These are phyloP conservation scores for Brachymystax lenok DNA, from an alignment of 2,797 vertebrate species.

Conservation along the genomic window DNA sequence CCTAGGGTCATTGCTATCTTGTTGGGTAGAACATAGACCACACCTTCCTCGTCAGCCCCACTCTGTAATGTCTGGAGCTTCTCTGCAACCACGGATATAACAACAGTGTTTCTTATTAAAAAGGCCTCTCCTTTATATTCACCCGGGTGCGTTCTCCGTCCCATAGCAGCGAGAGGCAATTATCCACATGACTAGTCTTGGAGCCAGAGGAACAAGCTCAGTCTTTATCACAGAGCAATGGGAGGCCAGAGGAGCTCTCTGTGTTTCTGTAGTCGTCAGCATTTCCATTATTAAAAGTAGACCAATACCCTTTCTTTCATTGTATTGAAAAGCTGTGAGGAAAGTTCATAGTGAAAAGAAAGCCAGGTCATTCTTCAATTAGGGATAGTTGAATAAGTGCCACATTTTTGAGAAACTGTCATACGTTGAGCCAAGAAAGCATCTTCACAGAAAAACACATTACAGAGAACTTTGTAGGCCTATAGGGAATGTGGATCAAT, in stretches of 20 bases:
- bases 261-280: slow-evolving; percentile 59
- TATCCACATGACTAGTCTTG: slow-evolving; percentile 76
- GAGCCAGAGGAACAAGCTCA: slow-evolving; percentile 70
- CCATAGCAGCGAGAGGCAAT: slow-evolving; percentile 74
- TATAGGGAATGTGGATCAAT: background rate
- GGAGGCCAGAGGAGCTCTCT: slow-evolving; percentile 58
- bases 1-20: background rate
- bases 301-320: slow-evolving; percentile 64
- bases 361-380: slow-evolving; percentile 47
- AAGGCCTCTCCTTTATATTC: slow-evolving; percentile 69
- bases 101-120: slow-evolving; percentile 73
- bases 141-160: slow-evolving; percentile 72
- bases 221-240: slow-evolving; percentile 73
- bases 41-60: background rate
- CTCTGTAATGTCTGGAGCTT: slow-evolving; percentile 37
- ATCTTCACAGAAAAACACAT: too few relatives aligned
- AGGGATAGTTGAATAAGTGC: slow-evolving; percentile 24
- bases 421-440: background rate
- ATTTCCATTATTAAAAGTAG: slow-evolving; percentile 71
- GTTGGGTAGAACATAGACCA: background rate
- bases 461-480: too few relatives aligned
- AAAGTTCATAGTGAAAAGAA: slow-evolving; percentile 51
- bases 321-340: slow-evolving; percentile 68
- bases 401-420: background rate
- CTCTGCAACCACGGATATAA: slow-evolving; percentile 67